A percentile compares a stretch with the other conserved stretches of the same genome.
These are phyloP conservation scores for Ceriagrion tenellum DNA, from an alignment of 2,888 invertebrate genomes.

Conservation along the genomic window DNA sequence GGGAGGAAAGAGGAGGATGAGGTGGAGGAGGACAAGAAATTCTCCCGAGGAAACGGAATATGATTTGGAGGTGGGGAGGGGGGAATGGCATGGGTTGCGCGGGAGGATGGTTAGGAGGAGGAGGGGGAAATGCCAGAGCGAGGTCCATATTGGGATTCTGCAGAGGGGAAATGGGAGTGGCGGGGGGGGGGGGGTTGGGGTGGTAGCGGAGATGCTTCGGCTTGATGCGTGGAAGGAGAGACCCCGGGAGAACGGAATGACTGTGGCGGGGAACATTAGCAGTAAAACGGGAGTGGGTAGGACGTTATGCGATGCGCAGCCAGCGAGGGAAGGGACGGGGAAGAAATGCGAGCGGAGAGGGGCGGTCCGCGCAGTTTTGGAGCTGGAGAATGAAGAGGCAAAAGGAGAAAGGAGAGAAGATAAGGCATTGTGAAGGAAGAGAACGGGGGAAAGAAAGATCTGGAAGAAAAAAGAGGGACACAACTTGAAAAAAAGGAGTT, in stretches of 20 bases:
- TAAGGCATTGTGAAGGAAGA: no score
- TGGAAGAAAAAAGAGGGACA: not conserved
- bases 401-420: slow-evolving; percentile 70
- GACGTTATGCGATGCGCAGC: slow-evolving; percentile 2
- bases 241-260: slow-evolving; percentile 18
- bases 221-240: not conserved
- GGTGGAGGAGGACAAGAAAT: slow-evolving; percentile 52
- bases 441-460: no score
- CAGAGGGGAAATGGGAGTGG: not conserved
- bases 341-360: slow-evolving; percentile 76
- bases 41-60: slow-evolving; percentile 33
- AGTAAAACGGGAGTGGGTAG: slow-evolving; percentile 44
- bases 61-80: slow-evolving; percentile 41
- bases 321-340: not conserved
- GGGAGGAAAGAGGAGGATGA: not conserved
- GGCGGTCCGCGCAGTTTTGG: slow-evolving; percentile 62
- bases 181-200: no score
- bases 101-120: not conserved
- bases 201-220: not conserved
- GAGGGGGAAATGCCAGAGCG: not conserved
- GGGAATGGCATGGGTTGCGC: not conserved
- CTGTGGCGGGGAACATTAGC: slow-evolving; percentile 50
- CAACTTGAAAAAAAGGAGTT: not conserved
- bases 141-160: slow-evolving; percentile 36
- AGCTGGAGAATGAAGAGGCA: not conserved